Base-by-base conservation (phyloP, 2,797 vertebrate species). In the Sebastes glaucus region DNA sequence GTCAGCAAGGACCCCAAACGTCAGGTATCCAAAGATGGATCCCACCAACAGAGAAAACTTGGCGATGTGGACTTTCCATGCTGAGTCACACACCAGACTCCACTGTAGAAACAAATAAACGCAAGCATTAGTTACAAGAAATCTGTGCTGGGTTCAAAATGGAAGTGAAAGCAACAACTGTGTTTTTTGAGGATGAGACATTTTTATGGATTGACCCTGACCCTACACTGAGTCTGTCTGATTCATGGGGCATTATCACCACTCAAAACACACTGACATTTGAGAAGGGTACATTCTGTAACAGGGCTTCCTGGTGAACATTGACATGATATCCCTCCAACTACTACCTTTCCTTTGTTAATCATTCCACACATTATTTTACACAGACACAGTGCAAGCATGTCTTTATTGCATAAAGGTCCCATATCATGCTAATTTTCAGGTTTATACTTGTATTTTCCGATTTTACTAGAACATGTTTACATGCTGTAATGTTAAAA, bases 31-130 rank as follows among this genome's bases (percentile, higher is more conserved):
- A 20, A 99, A 98, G 94, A 99, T 99, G 94, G 98, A 97, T 74
- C 98, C 98, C 89, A 99, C 98, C 89, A 99, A 93, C 25, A 99
- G 94, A 35, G 98, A 99, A 91, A 99, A 99, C 87, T 99, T 99
- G 80, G 98, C 98, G 72, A 99, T 99, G 88, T 99, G 98, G 86
- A 99, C 98, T 93, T 97, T 98, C 97, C 97, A 98, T 61, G 97
- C 95, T 10, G 97, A 97, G 27, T 97, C 95, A 83, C 97, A 99
- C 90, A 99, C 97, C 93, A 99, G 96, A 92, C 97, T 96, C 98
- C 98, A 99, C 98, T 99, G 92, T 33, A 91, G 93, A 87, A 83
- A 85, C 81, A 95, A 88, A 77, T 91, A 76, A 92, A 74, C 73
- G 77, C 68, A 82, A 20, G 18, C n/a, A 30, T 89, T 32, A 87